phyloP scores from a whole-genome alignment of 2,888 invertebrate genomes.

The Microctonus aethiopoides region DNA sequence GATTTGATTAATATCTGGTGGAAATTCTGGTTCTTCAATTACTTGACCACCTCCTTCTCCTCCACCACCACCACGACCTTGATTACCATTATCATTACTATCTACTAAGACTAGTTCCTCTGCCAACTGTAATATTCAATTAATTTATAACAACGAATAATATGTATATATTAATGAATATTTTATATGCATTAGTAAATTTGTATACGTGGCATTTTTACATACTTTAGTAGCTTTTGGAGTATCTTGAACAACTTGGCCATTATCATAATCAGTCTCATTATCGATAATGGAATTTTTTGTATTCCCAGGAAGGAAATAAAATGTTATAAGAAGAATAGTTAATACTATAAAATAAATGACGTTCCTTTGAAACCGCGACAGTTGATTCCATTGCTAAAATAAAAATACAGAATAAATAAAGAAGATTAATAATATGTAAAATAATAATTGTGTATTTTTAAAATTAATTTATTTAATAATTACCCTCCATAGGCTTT shows the following conservation, averaged over 20 bases:
- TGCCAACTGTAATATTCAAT: constrained; percentile 45
- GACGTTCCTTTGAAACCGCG: constrained; percentile 83
- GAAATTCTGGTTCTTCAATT: constrained; percentile 68
- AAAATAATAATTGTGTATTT: background rate
- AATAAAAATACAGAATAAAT: constrained; percentile 58
- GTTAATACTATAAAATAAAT: constrained; percentile 74
- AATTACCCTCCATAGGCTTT: constrained; percentile 67
- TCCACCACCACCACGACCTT: constrained; percentile 1
- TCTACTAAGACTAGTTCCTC: constrained; percentile 61
- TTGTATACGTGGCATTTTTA: constrained; percentile 1
- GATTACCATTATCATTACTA: constrained; percentile 18
- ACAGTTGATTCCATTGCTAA: constrained; percentile 88
- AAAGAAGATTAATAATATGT: background rate
- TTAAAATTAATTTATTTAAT: background rate
- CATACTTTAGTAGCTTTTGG: constrained; percentile 52
- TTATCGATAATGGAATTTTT: constrained; percentile 57
- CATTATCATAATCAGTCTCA: constrained; percentile 54
- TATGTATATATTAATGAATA: background rate
- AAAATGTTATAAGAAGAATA: constrained; percentile 72
- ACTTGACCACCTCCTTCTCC: constrained; percentile 62
- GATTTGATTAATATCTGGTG: constrained; percentile 61
- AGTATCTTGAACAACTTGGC: constrained; percentile 50
- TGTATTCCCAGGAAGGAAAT: constrained; percentile 71
- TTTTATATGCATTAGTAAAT: background rate
- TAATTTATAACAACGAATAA: background rate